Base-by-base conservation (phyloP, 1,140 invertebrate genomes). In the Macrotrachela quadricornifera region DNA sequence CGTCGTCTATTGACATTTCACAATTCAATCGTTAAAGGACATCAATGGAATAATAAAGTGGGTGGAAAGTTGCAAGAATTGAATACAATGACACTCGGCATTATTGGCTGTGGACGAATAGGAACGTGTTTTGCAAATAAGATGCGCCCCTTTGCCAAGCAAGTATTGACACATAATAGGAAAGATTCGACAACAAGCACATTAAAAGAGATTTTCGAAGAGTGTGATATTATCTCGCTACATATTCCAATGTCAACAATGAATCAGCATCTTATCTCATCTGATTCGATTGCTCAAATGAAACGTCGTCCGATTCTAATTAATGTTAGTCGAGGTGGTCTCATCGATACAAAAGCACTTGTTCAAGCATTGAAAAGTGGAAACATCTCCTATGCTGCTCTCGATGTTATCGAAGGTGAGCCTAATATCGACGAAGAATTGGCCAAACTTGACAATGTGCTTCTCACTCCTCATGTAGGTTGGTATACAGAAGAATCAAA, bases 361-460 rank as follows among this genome's bases (percentile, higher is more conserved):
- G 38, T 52, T 10, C 17, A 44, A n/a, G 50, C 42, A 13, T 45
- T 52, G n/a, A 46, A 46, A 37, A 46, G 36, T 6, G 44, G 44
- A 46, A 46, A 52, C 40, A 46, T 52, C 14, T 42, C 42, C 3
- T 42, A 43, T 15, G 50, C 50, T 46, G 50, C 43, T 52, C 18
- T 52, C 15, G 50, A 52, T 46, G 50, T 52, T 9, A 46, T 46
- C 14, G 50, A 52, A 52, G 38, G 46, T 40, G 50, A 52, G 40
- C 15, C 40, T 4, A 2, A 30, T 30, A 30, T 30, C 8, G 21
- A 30, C 8, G 8, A 30, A 30, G 21, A 30, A 30, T 30, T 30
- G 21, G 8, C 8, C 8, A 30, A 30, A 30, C 21, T 30, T 30
- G 21, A 30, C 8, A 2, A 8, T 30, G 8, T 30, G 2, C 21